Evolutionary conservation across 2,113 vertebrate genomes (phyloP).

Genomic region (Leuciscus idus): DNA sequence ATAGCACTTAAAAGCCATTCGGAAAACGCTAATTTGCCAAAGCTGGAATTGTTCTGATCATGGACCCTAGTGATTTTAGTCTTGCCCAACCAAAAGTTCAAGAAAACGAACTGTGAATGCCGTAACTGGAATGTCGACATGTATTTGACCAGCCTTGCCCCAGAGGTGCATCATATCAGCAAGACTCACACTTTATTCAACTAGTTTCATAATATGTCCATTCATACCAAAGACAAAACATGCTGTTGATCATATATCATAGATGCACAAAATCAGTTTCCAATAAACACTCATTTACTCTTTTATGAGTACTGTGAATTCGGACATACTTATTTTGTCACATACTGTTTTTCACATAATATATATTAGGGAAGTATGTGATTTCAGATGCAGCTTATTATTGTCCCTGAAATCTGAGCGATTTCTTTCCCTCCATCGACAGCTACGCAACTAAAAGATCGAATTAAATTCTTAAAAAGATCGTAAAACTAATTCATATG

Average conservation of each 20-base stretch:
- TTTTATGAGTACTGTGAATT: no score
- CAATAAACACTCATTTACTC: not conserved
- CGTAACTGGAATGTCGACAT: constrained; percentile 5
- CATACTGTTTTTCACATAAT: no score
- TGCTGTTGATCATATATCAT: not conserved
- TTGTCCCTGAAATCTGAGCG: no score
- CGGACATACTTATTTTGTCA: no score
- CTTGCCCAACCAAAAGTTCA: not conserved
- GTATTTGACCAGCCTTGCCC: constrained; percentile 17
- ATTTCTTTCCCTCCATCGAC: no score
- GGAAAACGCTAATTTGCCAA: constrained; percentile 18
- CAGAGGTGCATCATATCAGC: not conserved
- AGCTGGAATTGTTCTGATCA: constrained; percentile 25
- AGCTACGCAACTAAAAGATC: no score
- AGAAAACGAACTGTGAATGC: not conserved
- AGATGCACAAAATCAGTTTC: not conserved
- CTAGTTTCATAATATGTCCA: not conserved
- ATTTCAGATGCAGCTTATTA: no score
- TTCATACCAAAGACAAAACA: not conserved
- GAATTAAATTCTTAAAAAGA: no score
- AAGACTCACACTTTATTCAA: not conserved
- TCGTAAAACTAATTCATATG: no score
- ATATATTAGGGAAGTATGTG: no score
- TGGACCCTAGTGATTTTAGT: constrained; percentile 32
- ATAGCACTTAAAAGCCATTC: constrained; percentile 41